A percentile compares a stretch with the other conserved stretches of the same genome.
phyloP scores from a whole-genome alignment of 2,888 invertebrate species.

The Chrysolina oricalcia region DNA sequence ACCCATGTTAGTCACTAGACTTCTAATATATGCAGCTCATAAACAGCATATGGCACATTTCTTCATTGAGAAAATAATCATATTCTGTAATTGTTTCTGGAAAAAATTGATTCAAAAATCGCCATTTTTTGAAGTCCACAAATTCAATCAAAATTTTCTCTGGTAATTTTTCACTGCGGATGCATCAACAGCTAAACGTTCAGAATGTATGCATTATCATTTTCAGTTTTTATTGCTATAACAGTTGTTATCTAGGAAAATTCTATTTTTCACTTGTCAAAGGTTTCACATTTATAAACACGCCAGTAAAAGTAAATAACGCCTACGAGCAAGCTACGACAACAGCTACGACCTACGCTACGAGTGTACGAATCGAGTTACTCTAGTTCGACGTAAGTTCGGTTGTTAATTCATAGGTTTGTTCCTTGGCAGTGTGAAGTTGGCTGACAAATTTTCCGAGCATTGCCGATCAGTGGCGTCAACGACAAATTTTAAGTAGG shows the following conservation, averaged over 20 bases:
- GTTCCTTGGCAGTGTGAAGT: too few species aligned
- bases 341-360: conserved; percentile 16
- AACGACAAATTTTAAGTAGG: too few species aligned
- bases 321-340: conserved; percentile 58
- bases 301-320: conserved; percentile 64
- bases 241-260: conserved; percentile 35
- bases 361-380: too few species aligned
- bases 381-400: too few species aligned
- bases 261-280: conserved; percentile 62
- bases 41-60: conserved; percentile 1
- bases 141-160: conserved; percentile 2
- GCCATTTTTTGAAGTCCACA: conserved; percentile 49
- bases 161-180: neutral
- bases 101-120: conserved; percentile 47
- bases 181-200: neutral
- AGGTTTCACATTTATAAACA: conserved; percentile 67
- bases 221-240: conserved; percentile 15
- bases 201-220: neutral
- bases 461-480: too few species aligned
- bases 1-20: conserved; percentile 38
- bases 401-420: too few species aligned
- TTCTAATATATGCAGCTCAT: neutral
- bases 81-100: conserved; percentile 26
- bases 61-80: conserved; percentile 19
- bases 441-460: too few species aligned